Percentiles rank a stretch among this genome's conserved stretches.
Conservation (phyloP, 1,140 invertebrate species). For the Drosophila santomea region DNA sequence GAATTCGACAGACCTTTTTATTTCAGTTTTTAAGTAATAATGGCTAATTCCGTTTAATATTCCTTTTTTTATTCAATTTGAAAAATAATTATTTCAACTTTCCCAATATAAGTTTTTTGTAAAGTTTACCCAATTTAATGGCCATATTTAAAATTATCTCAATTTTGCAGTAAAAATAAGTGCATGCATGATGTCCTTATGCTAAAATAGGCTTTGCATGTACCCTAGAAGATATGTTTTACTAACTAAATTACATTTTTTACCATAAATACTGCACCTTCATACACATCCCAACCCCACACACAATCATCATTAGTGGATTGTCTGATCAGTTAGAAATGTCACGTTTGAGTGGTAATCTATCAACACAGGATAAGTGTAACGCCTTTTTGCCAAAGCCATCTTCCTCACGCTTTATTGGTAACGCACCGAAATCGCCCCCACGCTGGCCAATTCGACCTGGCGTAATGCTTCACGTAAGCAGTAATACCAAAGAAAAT, state of each 20-base stretch:
- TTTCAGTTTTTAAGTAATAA: too few relatives aligned
- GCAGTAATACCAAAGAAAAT: slow-evolving; percentile 86
- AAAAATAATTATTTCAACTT: too few relatives aligned
- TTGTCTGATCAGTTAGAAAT: slow-evolving; percentile 73
- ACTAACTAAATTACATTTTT: background rate
- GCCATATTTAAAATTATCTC: background rate
- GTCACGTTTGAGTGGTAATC: slow-evolving; percentile 46
- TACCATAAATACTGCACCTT: background rate
- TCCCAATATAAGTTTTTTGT: too few relatives aligned
- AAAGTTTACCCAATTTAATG: too few relatives aligned
- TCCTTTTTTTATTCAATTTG: too few relatives aligned
- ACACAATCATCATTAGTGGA: slow-evolving; percentile 47
- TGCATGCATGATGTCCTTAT: background rate
- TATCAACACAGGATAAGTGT: slow-evolving; percentile 50
- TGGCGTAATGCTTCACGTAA: slow-evolving; percentile 94
- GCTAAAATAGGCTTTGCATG: background rate
- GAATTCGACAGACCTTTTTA: too few relatives aligned
- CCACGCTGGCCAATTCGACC: slow-evolving; percentile 94
- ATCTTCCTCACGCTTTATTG: slow-evolving; percentile 31
- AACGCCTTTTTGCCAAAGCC: slow-evolving; percentile 30
- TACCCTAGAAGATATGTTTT: background rate
- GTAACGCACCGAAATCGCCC: slow-evolving; percentile 86
- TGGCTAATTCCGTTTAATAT: too few relatives aligned
- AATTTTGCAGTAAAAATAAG: background rate
- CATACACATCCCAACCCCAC: background rate